These are phyloP conservation scores for Contarinia nasturtii DNA, from an alignment of 1,140 invertebrate genomes.

Conservation along the genomic window DNA sequence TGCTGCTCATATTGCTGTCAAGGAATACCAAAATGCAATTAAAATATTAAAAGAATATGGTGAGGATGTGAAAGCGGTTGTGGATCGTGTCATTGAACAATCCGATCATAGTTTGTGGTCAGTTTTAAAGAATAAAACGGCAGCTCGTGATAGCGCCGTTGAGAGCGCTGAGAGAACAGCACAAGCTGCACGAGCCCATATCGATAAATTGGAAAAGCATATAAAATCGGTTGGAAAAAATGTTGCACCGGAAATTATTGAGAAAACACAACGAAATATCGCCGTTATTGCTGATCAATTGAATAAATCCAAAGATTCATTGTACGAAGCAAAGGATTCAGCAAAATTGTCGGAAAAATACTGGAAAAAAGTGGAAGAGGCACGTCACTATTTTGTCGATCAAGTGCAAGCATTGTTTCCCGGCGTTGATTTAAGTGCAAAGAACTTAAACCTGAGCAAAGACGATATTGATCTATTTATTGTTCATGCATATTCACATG, in stretches of 20 bases:
- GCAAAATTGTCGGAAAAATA: conserved; percentile 44
- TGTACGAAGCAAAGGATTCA: conserved; percentile 30
- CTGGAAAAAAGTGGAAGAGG: conserved; percentile 48
- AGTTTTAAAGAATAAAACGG: conserved; percentile 34
- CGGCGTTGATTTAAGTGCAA: conserved; percentile 39
- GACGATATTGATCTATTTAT: conserved; percentile 49
- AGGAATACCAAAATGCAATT: conserved; percentile 32
- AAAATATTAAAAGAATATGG: conserved; percentile 31
- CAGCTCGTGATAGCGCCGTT: conserved; percentile 28
- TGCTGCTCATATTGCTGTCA: conserved; percentile 30
- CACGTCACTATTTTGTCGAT: conserved; percentile 45
- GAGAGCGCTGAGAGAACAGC: conserved; percentile 28
- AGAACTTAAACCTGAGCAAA: conserved; percentile 36
- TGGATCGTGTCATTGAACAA: conserved; percentile 35
- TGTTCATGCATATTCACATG: conserved; percentile 41
- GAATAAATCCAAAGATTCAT: conserved; percentile 31
- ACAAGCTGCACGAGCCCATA: conserved; percentile 15
- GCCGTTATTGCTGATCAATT: conserved; percentile 40
- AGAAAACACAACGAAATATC: conserved; percentile 32
- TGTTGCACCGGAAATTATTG: conserved; percentile 25
- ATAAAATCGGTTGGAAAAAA: conserved; percentile 23
- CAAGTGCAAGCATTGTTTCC: conserved; percentile 55
- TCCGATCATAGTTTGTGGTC: conserved; percentile 31
- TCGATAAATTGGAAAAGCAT: conserved; percentile 23
- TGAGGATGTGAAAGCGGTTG: conserved; percentile 33